phyloP scores from a whole-genome alignment of 1,140 invertebrate genomes.

The Thaumetopoea pityocampa region DNA sequence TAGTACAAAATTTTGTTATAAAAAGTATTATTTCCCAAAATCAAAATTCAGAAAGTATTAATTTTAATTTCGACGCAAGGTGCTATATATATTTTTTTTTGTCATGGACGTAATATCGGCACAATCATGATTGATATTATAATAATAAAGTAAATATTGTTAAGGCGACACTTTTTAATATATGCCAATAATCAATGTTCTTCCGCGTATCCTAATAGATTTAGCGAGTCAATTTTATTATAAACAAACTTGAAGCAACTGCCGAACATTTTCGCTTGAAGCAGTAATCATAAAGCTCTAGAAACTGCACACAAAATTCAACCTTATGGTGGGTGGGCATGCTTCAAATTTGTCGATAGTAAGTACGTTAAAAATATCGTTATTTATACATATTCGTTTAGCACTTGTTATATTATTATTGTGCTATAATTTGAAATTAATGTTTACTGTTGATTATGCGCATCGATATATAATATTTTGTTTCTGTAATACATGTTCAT shows the following conservation, averaged over 20 bases:
- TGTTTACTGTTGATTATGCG: conserved; percentile 9
- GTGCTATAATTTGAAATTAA: conserved; percentile 12
- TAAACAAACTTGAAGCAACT: no score
- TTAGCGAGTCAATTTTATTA: conserved; percentile 47
- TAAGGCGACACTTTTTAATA: conserved; percentile 13
- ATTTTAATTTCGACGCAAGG: conserved; percentile 51
- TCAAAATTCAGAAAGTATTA: conserved; percentile 72
- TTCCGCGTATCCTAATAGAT: conserved; percentile 47
- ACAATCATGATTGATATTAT: conserved; percentile 36
- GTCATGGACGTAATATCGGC: conserved; percentile 33
- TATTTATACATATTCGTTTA: conserved; percentile 14
- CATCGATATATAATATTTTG: no score
- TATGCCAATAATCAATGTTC: conserved; percentile 46
- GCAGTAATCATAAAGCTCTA: no score
- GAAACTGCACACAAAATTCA: no score
- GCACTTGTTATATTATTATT: conserved; percentile 16
- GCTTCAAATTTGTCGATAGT: no score
- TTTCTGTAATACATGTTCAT: conserved; percentile 12
- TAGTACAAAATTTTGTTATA: conserved; percentile 71
- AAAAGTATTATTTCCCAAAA: conserved; percentile 73
- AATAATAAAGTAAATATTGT: conserved; percentile 18
- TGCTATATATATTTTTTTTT: conserved; percentile 51
- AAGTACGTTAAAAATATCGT: conserved; percentile 16
- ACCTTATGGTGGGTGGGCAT: no score
- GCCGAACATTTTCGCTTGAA: no score